Evolutionary conservation across 2,888 invertebrate genomes (phyloP).

Genomic region (Ennomos fuscantarius): DNA sequence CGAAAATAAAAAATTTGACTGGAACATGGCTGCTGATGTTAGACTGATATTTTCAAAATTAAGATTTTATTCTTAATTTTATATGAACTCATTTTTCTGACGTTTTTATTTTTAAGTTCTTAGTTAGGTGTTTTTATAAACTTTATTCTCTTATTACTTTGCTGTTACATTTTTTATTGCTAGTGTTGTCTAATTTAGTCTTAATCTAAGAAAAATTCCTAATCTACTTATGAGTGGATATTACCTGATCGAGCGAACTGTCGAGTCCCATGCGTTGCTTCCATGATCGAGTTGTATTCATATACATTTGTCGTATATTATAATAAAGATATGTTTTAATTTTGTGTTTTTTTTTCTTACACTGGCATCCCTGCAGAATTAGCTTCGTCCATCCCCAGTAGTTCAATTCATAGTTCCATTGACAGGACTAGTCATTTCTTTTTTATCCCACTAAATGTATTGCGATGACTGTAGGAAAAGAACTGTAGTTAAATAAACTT

Average conservation of each 20-base stretch:
- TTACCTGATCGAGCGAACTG: constrained; percentile 40
- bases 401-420: too few species aligned
- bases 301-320: constrained; percentile 71
- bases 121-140: constrained; percentile 25
- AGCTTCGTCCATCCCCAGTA: too few species aligned
- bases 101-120: constrained; percentile 17
- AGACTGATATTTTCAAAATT: constrained; percentile 56
- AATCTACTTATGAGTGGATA: constrained; percentile 34
- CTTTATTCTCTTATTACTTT: constrained; percentile 28
- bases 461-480: too few species aligned
- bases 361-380: too few species aligned
- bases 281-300: constrained; percentile 72
- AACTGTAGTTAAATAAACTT: too few species aligned
- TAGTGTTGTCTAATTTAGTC: constrained; percentile 26
- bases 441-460: too few species aligned
- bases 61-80: constrained; percentile 42
- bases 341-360: constrained; percentile 29
- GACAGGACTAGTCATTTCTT: too few species aligned
- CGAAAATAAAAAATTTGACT: constrained; percentile 36
- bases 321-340: constrained; percentile 63
- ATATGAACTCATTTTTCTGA: constrained; percentile 37
- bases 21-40: constrained; percentile 61
- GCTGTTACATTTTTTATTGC: constrained; percentile 38
- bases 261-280: constrained; percentile 77
- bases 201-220: constrained; percentile 37